Evolutionary conservation across 2,797 vertebrate genomes (phyloP).

Genomic region (Neosilurus mollespiculum): DNA sequence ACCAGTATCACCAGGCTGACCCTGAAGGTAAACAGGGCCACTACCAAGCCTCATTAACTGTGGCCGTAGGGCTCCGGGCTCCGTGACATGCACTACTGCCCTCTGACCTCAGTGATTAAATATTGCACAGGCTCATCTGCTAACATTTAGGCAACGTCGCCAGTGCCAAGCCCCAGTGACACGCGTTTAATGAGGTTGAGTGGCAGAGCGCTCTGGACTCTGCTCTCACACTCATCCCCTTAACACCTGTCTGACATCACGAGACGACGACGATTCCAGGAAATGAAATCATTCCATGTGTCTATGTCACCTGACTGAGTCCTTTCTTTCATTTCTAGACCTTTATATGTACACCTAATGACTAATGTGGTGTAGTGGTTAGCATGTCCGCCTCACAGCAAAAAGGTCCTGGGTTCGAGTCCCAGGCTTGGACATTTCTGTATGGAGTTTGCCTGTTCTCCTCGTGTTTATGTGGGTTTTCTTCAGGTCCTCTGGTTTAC

Average conservation of each 20-base stretch:
- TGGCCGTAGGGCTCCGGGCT: constrained; percentile 61
- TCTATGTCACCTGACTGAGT: neutral
- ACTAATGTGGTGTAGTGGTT: too few relatives aligned
- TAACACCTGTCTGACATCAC: constrained; percentile 19
- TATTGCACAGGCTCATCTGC: constrained; percentile 77
- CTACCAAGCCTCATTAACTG: constrained; percentile 58
- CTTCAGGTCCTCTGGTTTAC: too few relatives aligned
- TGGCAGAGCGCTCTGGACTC: constrained; percentile 14
- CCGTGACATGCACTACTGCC: constrained; percentile 68
- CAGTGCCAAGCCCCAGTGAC: constrained; percentile 38
- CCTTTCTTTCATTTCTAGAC: neutral
- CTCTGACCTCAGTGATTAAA: constrained; percentile 76
- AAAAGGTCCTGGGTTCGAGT: too few relatives aligned
- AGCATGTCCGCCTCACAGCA: too few relatives aligned
- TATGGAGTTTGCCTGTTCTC: too few relatives aligned
- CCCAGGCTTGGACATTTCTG: too few relatives aligned
- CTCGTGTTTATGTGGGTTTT: too few relatives aligned
- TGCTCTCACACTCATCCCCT: constrained; percentile 11
- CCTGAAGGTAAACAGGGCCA: constrained; percentile 73
- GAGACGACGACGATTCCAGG: neutral
- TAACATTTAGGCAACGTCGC: constrained; percentile 80
- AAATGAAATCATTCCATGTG: neutral
- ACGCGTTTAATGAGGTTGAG: constrained; percentile 30
- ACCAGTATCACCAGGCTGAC: constrained; percentile 58
- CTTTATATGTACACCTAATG: neutral